Conservation (phyloP, 2,113 vertebrate genomes). For the Cygnus atratus region DNA sequence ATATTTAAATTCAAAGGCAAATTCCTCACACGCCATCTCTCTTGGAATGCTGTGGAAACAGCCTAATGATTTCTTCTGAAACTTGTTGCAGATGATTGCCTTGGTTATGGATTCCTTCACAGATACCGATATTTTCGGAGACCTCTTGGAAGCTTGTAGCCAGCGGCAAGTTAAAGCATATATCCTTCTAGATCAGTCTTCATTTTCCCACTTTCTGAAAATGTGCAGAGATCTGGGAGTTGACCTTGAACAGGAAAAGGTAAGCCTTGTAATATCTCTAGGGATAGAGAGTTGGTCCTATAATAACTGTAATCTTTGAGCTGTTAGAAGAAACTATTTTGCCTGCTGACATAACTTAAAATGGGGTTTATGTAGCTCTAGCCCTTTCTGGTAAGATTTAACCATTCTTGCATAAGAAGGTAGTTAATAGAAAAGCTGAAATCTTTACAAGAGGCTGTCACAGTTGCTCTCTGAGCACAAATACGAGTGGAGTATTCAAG, state of each 20-base stretch:
- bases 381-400: not conserved
- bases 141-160: constrained; percentile 87
- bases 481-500: not conserved
- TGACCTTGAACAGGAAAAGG: constrained; percentile 86
- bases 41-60: not conserved
- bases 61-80: not conserved
- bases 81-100: constrained; percentile 86
- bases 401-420: not conserved
- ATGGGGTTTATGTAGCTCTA: not conserved
- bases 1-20: not conserved
- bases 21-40: not conserved
- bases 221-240: constrained; percentile 88
- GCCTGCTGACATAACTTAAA: not conserved
- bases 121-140: constrained; percentile 92
- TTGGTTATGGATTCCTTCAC: constrained; percentile 96
- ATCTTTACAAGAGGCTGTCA: not conserved
- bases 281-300: not conserved
- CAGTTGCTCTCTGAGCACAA: not conserved
- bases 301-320: not conserved
- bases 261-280: constrained; percentile 41
- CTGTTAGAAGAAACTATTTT: not conserved
- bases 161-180: constrained; percentile 85
- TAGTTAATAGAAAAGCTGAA: not conserved
- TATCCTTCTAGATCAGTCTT: constrained; percentile 89
- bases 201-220: constrained; percentile 84